Evolutionary conservation across 1,140 invertebrate species (phyloP).

Genomic region (Drosophila sucinea): DNA sequence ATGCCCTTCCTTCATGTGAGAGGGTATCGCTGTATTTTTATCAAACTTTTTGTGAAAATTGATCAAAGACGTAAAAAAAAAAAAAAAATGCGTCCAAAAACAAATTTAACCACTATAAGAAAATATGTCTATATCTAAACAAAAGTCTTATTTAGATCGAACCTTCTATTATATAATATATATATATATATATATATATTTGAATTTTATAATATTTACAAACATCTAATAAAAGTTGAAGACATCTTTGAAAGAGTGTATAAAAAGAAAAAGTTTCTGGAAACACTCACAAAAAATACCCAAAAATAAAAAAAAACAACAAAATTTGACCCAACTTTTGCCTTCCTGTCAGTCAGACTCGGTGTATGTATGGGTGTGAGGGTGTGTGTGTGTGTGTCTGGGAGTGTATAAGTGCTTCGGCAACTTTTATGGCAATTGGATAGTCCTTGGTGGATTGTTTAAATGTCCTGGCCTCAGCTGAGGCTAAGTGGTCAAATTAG

Average conservation of each 20-base stretch:
- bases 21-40: neutral
- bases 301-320: slow-evolving; percentile 42
- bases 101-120: too few relatives aligned
- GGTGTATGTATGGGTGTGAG: neutral
- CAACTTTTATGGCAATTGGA: slow-evolving; percentile 74
- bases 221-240: neutral
- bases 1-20: neutral
- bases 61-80: too few relatives aligned
- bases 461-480: slow-evolving; percentile 50
- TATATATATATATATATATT: too few relatives aligned
- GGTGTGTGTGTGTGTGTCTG: neutral
- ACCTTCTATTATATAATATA: too few relatives aligned
- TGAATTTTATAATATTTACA: too few relatives aligned
- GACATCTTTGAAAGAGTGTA: slow-evolving; percentile 7
- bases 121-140: too few relatives aligned
- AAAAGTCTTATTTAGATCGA: too few relatives aligned
- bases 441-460: slow-evolving; percentile 47
- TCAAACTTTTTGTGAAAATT: too few relatives aligned
- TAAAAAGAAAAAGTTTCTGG: slow-evolving; percentile 18
- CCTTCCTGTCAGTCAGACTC: slow-evolving; percentile 11
- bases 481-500: slow-evolving; percentile 72
- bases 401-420: slow-evolving; percentile 48
- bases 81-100: too few relatives aligned
- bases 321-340: slow-evolving; percentile 66
- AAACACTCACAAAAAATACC: slow-evolving; percentile 28